Evolutionary conservation across 2,113 vertebrate species (phyloP), one percentile per base, ranked within the genome.

Genomic region (Bambusicola thoracicus): DNA sequence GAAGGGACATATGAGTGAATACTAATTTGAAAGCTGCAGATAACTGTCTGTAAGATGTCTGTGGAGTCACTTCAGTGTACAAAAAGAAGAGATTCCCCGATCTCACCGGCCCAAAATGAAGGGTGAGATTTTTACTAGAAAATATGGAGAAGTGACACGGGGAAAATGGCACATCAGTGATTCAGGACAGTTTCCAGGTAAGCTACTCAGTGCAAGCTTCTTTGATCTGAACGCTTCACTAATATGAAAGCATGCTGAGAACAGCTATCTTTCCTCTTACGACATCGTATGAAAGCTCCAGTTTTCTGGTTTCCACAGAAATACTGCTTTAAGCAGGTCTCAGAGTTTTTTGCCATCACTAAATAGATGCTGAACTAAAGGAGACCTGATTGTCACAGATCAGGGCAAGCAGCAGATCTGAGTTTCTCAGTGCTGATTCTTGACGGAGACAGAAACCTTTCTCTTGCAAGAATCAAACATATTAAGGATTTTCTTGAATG

Each of bases 321-420:
- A 63, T 9, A 36, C 1, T 1, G 4, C 61, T 36, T 59, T 19
- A 34, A 32, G 44, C 2, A 0, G 43, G 10, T 16, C 21, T 81
- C 55, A 66, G 16, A 61, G 49, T 36, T 70, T 41, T 72, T 17
- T 14, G 8, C n/a, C 13, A 17, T 21, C 53, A 27, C 18, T 38
- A n/a, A 78, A 32, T 11, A 83, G 8, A n/a, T 6, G 41, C 21
- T 53, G 19, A 69, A 40, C 51, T 36, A 25, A 80, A 68, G 8
- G 15, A 76, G 9, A 27, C 12, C 15, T 3, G 27, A 70, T 61
- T 51, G 38, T 67, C 27, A 44, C 18, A 46, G 36, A 5, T 91
- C 20, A n/a, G 3, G 6, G 13, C 9, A 20, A 82, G 29, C 24
- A 43, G 19, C 51, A 36, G 16, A 72, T 46, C 9, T 0, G 8